phyloP scores from a whole-genome alignment of 1,140 invertebrate species.

The Macrobrachium rosenbergii region DNA sequence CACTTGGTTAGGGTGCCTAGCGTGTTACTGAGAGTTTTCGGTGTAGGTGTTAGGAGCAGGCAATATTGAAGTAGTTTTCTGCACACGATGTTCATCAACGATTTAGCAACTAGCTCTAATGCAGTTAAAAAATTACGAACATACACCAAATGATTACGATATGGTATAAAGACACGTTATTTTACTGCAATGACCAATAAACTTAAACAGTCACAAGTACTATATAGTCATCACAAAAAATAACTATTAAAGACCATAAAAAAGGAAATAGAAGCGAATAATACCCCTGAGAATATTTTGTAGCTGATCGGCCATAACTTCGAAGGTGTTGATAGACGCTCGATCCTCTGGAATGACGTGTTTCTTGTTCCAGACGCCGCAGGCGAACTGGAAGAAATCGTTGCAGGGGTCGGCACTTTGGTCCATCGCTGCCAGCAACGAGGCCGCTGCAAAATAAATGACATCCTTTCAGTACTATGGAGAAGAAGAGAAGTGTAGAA shows the following conservation, averaged over 20 bases:
- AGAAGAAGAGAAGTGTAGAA: not conserved
- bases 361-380: conserved; percentile 88
- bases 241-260: not conserved
- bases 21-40: too few relatives aligned
- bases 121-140: too few relatives aligned
- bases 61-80: too few relatives aligned
- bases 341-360: conserved; percentile 91
- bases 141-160: too few relatives aligned
- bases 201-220: too few relatives aligned
- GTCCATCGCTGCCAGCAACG: conserved; percentile 88
- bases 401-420: conserved; percentile 83
- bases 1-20: too few relatives aligned
- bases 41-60: too few relatives aligned
- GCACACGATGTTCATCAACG: too few relatives aligned
- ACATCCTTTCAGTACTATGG: not conserved
- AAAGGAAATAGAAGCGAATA: not conserved
- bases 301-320: conserved; percentile 87
- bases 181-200: too few relatives aligned
- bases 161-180: too few relatives aligned
- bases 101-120: too few relatives aligned
- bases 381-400: conserved; percentile 83
- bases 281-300: conserved; percentile 85
- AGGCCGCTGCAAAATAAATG: conserved; percentile 78
- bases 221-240: not conserved
- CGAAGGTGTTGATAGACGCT: conserved; percentile 89